Evolutionary conservation across 2,113 vertebrate genomes (phyloP), one percentile per base, ranked within the genome.

Genomic region (Capreolus pygargus): DNA sequence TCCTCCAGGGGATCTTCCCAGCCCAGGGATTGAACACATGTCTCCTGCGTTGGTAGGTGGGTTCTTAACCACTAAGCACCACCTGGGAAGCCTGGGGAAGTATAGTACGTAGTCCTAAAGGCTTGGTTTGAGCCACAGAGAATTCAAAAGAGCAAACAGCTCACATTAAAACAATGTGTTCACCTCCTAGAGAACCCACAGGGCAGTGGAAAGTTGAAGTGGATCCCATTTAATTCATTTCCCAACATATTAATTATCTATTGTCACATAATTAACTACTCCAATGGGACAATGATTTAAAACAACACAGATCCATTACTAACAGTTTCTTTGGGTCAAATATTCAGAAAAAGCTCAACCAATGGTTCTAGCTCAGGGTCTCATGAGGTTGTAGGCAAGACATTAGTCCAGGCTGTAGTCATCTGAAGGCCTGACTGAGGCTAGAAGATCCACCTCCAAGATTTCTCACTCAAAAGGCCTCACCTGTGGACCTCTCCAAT

Each of bases 131-230:
- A 96, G 14, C n/a, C 55, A 17, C 21, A 79, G 19, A 90, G 36
- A 91, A 97, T 91, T 86, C 50, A 87, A 91, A 97, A 79, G 33
- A 36, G 30, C 54, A 78, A 83, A 81, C 33, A 74, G 50, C 28
- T 91, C 50, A 55, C 25, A 12, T 61, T 93, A 82, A 17, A 67
- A 14, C 17, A 91, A 15, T 23, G 19, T 17, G 8, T 64, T 92
- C 19, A 81, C 14, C 15, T 50, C 43, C 92, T 47, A 33, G 15
- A n/a, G 33, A 91, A 57, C 39, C 67, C 78, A 58, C 25, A 58
- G 14, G 27, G 23, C 78, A 55, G 25, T 92, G 45, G 33, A 84
- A 85, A 36, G 60, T 57, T 52, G 19, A 17, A 79, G 16, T n/a
- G n/a, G 39, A 57, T 25, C 85, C 60, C 64, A 0, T 86, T 78